Evolutionary conservation across 2,113 vertebrate genomes (phyloP), one percentile per base, ranked within the genome.

Genomic region (Rhipidura dahli): DNA sequence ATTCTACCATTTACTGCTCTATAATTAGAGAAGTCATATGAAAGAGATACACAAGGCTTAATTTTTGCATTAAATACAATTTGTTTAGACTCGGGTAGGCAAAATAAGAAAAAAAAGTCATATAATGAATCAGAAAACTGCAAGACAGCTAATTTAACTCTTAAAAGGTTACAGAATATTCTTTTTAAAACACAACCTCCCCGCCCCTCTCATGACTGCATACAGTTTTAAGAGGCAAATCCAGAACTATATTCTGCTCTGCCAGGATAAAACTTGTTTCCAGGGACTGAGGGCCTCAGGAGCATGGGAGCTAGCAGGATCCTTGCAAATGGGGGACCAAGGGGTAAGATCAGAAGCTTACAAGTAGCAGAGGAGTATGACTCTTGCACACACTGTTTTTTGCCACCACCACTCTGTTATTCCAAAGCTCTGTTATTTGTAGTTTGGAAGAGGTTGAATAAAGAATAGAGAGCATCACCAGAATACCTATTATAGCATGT

Each of bases 1-100:
- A 84, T 93, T 94, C 96, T 97, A 92, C 89, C 93, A 96, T 97
- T 97, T 95, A 96, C 87, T 97, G 87, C 95, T 91, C 94, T 98
- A 96, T 97, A 97, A 97, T 98, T 97, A 97, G 97, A 97, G 96
- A 95, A 97, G 94, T 96, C 91, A 97, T 96, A 96, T 96, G 96
- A 97, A 97, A 98, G 95, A 96, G 95, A 96, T 95, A 97, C 87
- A 94, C 90, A 90, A 87, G 90, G 93, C 92, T 94, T 95, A 94
- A 89, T 90, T 97, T 93, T 92, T 96, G 92, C 84, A 97, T 97
- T 97, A 97, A 96, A 92, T 88, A 96, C 66, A 92, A 97, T 94
- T 96, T 97, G 91, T 97, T 94, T 95, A 92, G 80, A 95, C 75
- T 89, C 2, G 28, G 42, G 66, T 68, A 93, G 86, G 83, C 17